These are phyloP conservation scores for Dione juno DNA, from an alignment of 2,888 invertebrate genomes.

Conservation along the genomic window DNA sequence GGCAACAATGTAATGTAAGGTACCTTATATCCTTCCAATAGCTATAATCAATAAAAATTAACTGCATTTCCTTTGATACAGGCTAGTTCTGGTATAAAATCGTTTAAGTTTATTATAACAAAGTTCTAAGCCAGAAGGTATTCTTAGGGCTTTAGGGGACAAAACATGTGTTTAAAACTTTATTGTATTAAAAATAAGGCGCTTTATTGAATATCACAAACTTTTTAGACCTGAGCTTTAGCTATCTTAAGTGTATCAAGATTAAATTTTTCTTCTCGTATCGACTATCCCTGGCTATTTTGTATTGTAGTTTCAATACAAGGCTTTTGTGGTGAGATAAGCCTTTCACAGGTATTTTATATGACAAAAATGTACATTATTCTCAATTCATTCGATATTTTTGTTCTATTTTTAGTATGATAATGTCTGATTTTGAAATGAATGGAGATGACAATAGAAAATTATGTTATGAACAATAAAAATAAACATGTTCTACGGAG, in stretches of 20 bases:
- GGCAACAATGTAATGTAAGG: not conserved
- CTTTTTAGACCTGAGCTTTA: not conserved
- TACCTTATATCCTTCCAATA: not conserved
- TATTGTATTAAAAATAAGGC: not conserved
- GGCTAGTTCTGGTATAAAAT: slow-evolving; percentile 7
- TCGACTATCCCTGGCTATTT: slow-evolving; percentile 36
- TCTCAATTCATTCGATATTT: slow-evolving; percentile 35
- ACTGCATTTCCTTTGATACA: slow-evolving; percentile 8
- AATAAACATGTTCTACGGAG: not conserved
- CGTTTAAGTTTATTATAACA: slow-evolving; percentile 21
- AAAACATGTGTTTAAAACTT: not conserved
- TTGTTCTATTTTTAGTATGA: not conserved
- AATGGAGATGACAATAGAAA: not conserved
- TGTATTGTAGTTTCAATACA: slow-evolving; percentile 45
- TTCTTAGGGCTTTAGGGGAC: not conserved
- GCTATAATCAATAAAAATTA: slow-evolving; percentile 6
- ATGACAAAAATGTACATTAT: slow-evolving; percentile 46
- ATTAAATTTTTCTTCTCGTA: slow-evolving; percentile 39
- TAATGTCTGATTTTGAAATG: no score
- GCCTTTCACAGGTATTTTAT: slow-evolving; percentile 47
- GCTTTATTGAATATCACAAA: not conserved
- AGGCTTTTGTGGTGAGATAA: slow-evolving; percentile 51
- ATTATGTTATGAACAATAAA: not conserved
- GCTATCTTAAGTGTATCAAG: slow-evolving; percentile 41
- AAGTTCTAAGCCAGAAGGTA: not conserved